Base-by-base conservation (phyloP, 2,888 invertebrate species). In the Clostera curtula region DNA sequence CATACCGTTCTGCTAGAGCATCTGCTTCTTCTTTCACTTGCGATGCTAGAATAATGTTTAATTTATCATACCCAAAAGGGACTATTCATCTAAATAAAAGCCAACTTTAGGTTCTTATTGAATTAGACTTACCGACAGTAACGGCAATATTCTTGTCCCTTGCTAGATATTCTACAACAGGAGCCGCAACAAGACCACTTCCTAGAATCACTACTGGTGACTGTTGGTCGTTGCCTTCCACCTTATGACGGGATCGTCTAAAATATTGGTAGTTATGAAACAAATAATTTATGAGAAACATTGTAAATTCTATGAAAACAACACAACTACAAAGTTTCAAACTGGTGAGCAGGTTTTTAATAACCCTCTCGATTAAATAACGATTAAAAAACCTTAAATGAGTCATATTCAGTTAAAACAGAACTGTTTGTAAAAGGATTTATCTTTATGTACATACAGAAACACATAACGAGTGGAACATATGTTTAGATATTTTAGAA, bases 171-270 rank as follows among this genome's bases (percentile, higher is more conserved):
- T 99, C 98, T 0, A 99, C 93, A 1, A 98, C 86, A 0, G 99
- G 99, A 0, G 93, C 92, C 0, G 96, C 92, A 0, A 99, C 98
- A 59, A 94, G 90, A 0, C 99, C 99, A 17, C 98, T 97, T 1
- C 99, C 99, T 6, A 99, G 85, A 2, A 99, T 92, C 5, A 98
- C 86, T 0, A 97, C 93, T 29, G 90, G 88, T 43, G 90, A 91
- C 47, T 88, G 85, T 19, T 85, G 84, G 19, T 87, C 88, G 19
- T 85, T 82, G 6, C 88, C 87, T 49, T 90, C 90, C 20, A 90
- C 87, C 65, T 93, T 93, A 55, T 93, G 92, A 2, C 89, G 87
- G 1, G 90, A 90, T 5, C 89, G 84, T 36, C 88, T 90, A 56
- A 15, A 57, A 66, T 17, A 22, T 2, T 10, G 3, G 17, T 12